Evolutionary conservation across 2,113 vertebrate genomes (phyloP), one percentile per base, ranked within the genome.

Genomic region (Oenanthe oenanthe): DNA sequence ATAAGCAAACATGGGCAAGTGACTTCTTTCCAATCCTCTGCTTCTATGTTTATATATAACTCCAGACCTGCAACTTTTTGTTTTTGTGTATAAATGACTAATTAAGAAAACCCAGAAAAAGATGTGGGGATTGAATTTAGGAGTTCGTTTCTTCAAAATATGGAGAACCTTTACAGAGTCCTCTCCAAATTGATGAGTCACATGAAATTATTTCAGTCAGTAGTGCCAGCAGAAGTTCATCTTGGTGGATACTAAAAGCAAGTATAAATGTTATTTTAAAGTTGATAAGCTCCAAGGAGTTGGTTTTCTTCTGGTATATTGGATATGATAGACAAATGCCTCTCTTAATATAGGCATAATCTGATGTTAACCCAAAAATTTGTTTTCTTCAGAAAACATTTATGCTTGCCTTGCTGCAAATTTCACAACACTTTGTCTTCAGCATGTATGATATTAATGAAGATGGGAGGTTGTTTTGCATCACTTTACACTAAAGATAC

Each of bases 51-150:
- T 96, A 54, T 93, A 87, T 92, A 82, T 93, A 96, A 88, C 50
- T 89, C 38, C 45, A 89, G 78, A 78, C 53, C 60, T 67, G 77
- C 73, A 96, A 93, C 73, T 78, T 96, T 94, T 95, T 96, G 71
- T 80, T 95, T 77, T 89, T 29, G 47, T 74, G 82, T 82, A 87
- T 85, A 96, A 97, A 94, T 78, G 58, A 96, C 94, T 97, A 96
- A 96, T 97, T 97, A 94, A 95, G 93, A 95, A 97, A 97, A 94
- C 38, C 38, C 29, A 67, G 83, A 96, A 92, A 93, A 74, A 96
- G 54, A 76, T 31, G 89, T 1, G 0, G 95, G 76, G 82, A 91
- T 97, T 96, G 95, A 96, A 94, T 96, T 79, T 97, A 91, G 91
- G 60, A 80, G 58, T 96, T 97, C 66, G 93, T 97, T 98, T 97